Evolutionary conservation across 2,797 vertebrate species (phyloP).

Genomic region (Rachycentron canadum): DNA sequence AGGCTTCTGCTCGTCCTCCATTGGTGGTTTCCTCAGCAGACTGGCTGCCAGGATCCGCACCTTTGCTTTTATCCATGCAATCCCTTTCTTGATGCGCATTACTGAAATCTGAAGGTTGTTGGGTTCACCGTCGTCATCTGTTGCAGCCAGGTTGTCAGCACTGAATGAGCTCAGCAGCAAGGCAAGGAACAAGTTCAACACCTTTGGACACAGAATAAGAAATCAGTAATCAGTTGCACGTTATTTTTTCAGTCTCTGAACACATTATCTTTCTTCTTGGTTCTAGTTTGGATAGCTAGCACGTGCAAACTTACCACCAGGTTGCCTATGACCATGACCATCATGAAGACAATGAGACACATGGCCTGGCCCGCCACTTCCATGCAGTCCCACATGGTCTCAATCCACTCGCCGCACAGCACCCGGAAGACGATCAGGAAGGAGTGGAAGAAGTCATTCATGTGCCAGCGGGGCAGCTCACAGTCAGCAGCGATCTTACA

Average conservation of each 20-base stretch:
- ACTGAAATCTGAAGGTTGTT: slow-evolving; percentile 98
- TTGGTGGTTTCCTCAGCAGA: slow-evolving; percentile 89
- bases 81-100: slow-evolving; percentile 95
- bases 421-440: slow-evolving; percentile 99
- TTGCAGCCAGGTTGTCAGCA: slow-evolving; percentile 96
- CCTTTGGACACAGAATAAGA: slow-evolving; percentile 79
- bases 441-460: slow-evolving; percentile 99
- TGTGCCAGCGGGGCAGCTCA: slow-evolving; percentile 97
- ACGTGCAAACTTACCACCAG: slow-evolving; percentile 91
- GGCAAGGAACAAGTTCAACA: slow-evolving; percentile 98
- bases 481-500: slow-evolving; percentile 94
- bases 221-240: not conserved
- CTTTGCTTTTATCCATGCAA: slow-evolving; percentile 92
- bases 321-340: slow-evolving; percentile 99
- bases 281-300: not conserved
- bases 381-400: slow-evolving; percentile 99
- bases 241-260: not conserved
- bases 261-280: not conserved
- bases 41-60: slow-evolving; percentile 87
- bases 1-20: slow-evolving; percentile 93
- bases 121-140: slow-evolving; percentile 96
- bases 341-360: slow-evolving; percentile 99
- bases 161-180: slow-evolving; percentile 99
- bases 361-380: slow-evolving; percentile 97
- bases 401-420: slow-evolving; percentile 98